These are phyloP conservation scores for Taenaris catops DNA, from an alignment of 2,888 invertebrate species.

Conservation along the genomic window DNA sequence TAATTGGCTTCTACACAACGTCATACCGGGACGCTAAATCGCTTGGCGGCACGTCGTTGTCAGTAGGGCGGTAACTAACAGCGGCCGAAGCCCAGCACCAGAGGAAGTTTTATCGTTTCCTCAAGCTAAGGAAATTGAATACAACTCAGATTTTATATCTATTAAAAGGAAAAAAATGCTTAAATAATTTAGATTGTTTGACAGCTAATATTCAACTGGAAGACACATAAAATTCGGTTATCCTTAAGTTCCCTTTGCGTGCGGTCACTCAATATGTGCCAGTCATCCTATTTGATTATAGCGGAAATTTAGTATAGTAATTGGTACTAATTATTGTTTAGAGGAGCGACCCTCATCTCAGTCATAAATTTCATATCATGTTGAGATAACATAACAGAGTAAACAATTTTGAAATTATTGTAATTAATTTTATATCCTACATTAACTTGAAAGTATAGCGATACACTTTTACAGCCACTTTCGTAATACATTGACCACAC, in stretches of 20 bases:
- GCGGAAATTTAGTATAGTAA: constrained; percentile 63
- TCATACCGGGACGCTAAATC: too few species aligned
- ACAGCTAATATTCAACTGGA: constrained; percentile 3
- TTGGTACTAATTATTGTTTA: constrained; percentile 74
- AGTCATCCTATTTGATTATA: constrained; percentile 76
- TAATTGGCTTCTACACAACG: too few species aligned
- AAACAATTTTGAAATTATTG: constrained; percentile 29
- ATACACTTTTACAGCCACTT: too few species aligned
- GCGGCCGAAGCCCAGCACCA: too few species aligned
- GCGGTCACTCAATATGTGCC: constrained; percentile 65
- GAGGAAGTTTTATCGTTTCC: too few species aligned
- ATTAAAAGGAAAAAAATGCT: too few species aligned
- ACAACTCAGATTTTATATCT: too few species aligned
- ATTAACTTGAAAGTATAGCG: constrained; percentile 1
- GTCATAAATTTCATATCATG: constrained; percentile 32
- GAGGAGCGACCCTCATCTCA: constrained; percentile 42
- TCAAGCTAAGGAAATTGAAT: too few species aligned
- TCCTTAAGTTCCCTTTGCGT: constrained; percentile 43
- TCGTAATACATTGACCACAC: too few species aligned
- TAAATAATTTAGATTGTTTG: too few species aligned
- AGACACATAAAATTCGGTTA: constrained; percentile 14
- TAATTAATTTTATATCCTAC: constrained; percentile 21
- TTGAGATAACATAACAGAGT: constrained; percentile 29
- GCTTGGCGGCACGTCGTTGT: too few species aligned
- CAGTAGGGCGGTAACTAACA: too few species aligned